Evolutionary conservation across 2,113 vertebrate species (phyloP).

Genomic region (Oryzias celebensis): DNA sequence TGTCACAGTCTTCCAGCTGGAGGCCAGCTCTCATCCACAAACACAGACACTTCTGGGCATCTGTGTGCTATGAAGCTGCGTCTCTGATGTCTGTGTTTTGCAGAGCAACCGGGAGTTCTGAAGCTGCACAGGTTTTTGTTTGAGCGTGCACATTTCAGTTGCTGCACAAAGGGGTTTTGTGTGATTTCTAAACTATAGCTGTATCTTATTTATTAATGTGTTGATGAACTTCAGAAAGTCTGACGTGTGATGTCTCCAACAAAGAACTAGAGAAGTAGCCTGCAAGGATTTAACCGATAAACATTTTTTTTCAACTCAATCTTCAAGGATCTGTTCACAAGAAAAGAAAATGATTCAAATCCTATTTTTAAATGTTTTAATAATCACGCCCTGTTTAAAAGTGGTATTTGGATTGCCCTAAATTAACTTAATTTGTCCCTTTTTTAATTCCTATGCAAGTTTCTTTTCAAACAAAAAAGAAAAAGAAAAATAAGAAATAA

Average conservation of each 20-base stretch:
- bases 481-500: too few relatives aligned
- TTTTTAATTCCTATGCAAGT: too few relatives aligned
- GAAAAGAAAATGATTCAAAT: background rate
- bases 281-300: constrained; percentile 4
- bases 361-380: too few relatives aligned
- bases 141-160: constrained; percentile 25
- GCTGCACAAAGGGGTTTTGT: constrained; percentile 8
- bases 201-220: constrained; percentile 25
- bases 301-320: background rate
- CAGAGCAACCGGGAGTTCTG: background rate
- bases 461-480: too few relatives aligned
- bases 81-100: constrained; percentile 2
- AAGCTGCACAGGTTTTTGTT: constrained; percentile 3
- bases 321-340: constrained; percentile 1
- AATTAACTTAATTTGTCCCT: too few relatives aligned
- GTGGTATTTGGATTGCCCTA: too few relatives aligned
- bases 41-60: background rate
- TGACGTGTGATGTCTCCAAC: constrained; percentile 14
- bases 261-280: constrained; percentile 6
- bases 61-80: constrained; percentile 9
- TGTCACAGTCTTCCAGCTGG: constrained; percentile 16
- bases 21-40: constrained; percentile 9
- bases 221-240: constrained; percentile 15
- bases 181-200: constrained; percentile 13
- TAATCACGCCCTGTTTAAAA: too few relatives aligned